Evolutionary conservation across 2,113 vertebrate genomes (phyloP).

Genomic region (Petroica traversi): DNA sequence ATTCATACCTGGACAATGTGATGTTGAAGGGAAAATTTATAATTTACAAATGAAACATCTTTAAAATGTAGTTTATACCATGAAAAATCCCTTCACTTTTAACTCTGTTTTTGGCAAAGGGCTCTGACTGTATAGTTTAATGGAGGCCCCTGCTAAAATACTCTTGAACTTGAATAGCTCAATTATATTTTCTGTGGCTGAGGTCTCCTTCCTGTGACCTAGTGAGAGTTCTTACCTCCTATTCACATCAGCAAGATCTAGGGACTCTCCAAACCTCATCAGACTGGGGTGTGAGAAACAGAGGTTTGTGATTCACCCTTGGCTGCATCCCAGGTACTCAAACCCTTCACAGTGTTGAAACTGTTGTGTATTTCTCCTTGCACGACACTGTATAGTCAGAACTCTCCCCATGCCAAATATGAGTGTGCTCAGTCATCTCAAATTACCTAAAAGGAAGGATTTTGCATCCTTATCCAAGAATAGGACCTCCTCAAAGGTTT

Average conservation of each 20-base stretch:
- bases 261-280: not conserved
- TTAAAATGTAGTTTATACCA: conserved; percentile 23
- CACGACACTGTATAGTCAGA: not conserved
- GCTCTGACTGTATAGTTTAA: conserved; percentile 36
- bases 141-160: conserved; percentile 34
- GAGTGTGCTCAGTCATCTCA: not conserved
- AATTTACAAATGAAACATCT: conserved; percentile 63
- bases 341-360: not conserved
- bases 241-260: not conserved
- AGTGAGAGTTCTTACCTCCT: not conserved
- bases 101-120: conserved; percentile 56
- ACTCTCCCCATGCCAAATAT: not conserved
- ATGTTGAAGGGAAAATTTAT: not conserved
- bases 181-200: not conserved
- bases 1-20: conserved; percentile 48
- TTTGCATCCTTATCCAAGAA: not conserved
- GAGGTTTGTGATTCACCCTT: not conserved
- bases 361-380: not conserved
- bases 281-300: not conserved
- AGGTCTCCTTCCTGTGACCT: not conserved
- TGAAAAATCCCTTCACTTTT: conserved; percentile 27
- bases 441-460: not conserved
- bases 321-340: not conserved
- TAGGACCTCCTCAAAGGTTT: not conserved
- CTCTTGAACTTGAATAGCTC: not conserved